phyloP scores from a whole-genome alignment of 2,113 vertebrate species.

The Antidorcas marsupialis region DNA sequence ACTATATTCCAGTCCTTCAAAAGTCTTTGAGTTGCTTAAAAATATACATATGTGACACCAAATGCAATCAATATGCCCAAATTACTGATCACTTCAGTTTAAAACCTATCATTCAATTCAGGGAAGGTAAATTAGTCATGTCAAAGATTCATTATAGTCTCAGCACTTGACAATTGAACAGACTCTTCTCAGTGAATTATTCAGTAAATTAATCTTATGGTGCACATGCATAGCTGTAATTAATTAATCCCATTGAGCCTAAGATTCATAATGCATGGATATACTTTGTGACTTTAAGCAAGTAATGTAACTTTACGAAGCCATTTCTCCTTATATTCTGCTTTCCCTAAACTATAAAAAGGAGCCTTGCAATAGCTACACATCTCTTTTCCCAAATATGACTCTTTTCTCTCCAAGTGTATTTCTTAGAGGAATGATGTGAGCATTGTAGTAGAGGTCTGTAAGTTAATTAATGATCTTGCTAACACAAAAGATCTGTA shows the following conservation, averaged over 20 bases:
- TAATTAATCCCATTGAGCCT: background rate
- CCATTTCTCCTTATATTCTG: background rate
- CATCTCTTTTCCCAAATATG: background rate
- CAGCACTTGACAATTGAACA: background rate
- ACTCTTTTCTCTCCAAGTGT: background rate
- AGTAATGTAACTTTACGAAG: background rate
- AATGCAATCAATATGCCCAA: background rate
- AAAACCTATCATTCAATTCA: constrained; percentile 28
- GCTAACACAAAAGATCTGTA: background rate
- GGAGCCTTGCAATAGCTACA: background rate
- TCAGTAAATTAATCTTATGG: constrained; percentile 44
- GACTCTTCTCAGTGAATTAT: constrained; percentile 41
- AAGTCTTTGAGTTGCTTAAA: background rate
- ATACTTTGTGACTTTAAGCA: constrained; percentile 26
- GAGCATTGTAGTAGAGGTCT: background rate
- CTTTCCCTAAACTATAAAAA: background rate
- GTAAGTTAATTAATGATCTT: background rate
- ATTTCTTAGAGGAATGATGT: background rate
- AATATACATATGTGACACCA: background rate
- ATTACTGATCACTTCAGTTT: constrained; percentile 39
- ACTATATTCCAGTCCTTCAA: background rate
- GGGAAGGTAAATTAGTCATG: background rate
- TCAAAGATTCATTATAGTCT: constrained; percentile 22
- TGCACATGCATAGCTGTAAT: background rate
- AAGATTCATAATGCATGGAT: background rate